Base-by-base conservation (phyloP, 2,888 invertebrate genomes). In the Leucoptera coffeella region DNA sequence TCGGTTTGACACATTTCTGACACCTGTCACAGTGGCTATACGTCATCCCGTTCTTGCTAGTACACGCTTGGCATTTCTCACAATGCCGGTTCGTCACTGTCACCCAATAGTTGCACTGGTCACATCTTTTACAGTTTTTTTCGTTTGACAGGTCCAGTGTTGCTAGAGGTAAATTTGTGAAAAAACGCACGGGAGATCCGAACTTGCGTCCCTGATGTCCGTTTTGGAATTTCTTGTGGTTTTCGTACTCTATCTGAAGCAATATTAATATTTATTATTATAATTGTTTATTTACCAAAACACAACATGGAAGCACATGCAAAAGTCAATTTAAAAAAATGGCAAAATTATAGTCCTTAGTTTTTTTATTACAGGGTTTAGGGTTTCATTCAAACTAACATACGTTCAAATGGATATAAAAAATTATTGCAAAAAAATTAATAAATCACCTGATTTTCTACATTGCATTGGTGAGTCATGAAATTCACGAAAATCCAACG, bases 151-250 rank as follows among this genome's bases (percentile, higher is more conserved):
- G 35, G 31, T 62, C 53, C 12, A 72, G 58, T 2, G 65, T 74
- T 24, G 55, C 41, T 1, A 75, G 50, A 1, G 78, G 72, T 12
- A 91, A 57, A 52, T 92, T 93, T 2, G 92, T 93, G 45, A 90
- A 94, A 38, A 94, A 77, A 9, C 94, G 73, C 2, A 93, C 86
- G 0, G 91, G 90, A 0, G 92, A 91, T 0, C 87, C 87, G 14
- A 78, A 65, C 45, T 84, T 85, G 17, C 80, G 73, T 2, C 78
- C 85, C 12, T 79, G 73, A 12, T 75, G 76, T 17, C 69, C 58
- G 35, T 73, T 75, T 38, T 78, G 72, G 54, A 85, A 88, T 38
- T 81, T 67, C 23, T 75, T 73, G 59, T 89, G 89, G 57, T 90
- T 89, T 27, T 77, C 77, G 50, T 90, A 90, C 40, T 82, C 80